Evolutionary conservation across 1,140 invertebrate species (phyloP).

Genomic region (Drosophila parabipectinata): DNA sequence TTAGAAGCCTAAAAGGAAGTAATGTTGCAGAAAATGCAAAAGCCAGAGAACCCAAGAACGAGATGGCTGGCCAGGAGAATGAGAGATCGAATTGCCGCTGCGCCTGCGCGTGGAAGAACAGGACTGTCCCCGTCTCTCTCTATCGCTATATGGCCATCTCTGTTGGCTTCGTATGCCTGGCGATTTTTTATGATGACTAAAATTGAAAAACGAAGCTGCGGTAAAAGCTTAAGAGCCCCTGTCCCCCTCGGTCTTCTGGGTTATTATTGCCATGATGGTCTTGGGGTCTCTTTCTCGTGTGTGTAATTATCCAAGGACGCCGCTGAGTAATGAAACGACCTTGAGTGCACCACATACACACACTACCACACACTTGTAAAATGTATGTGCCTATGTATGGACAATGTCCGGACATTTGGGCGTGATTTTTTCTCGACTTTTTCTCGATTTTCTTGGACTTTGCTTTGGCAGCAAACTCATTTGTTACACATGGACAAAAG

Average conservation of each 20-base stretch:
- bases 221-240: slow-evolving; percentile 51
- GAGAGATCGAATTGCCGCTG: slow-evolving; percentile 35
- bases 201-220: slow-evolving; percentile 72
- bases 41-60: slow-evolving; percentile 8
- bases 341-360: slow-evolving; percentile 70
- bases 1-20: slow-evolving; percentile 83
- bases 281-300: slow-evolving; percentile 63
- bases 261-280: slow-evolving; percentile 51
- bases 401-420: slow-evolving; percentile 56
- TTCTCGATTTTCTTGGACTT: slow-evolving; percentile 29
- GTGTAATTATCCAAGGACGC: slow-evolving; percentile 82
- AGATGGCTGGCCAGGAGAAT: neutral
- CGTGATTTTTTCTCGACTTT: slow-evolving; percentile 51
- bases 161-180: slow-evolving; percentile 24
- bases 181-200: slow-evolving; percentile 74
- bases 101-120: slow-evolving; percentile 63
- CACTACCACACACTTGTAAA: neutral
- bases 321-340: slow-evolving; percentile 82
- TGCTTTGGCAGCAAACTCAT: slow-evolving; percentile 50
- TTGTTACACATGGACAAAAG: slow-evolving; percentile 74
- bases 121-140: slow-evolving; percentile 31
- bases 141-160: slow-evolving; percentile 5
- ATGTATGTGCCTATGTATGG: neutral
- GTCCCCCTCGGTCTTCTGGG: slow-evolving; percentile 19
- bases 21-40: slow-evolving; percentile 82